phyloP scores from a whole-genome alignment of 1,140 invertebrate species.

The Eupristina koningsbergeri region DNA sequence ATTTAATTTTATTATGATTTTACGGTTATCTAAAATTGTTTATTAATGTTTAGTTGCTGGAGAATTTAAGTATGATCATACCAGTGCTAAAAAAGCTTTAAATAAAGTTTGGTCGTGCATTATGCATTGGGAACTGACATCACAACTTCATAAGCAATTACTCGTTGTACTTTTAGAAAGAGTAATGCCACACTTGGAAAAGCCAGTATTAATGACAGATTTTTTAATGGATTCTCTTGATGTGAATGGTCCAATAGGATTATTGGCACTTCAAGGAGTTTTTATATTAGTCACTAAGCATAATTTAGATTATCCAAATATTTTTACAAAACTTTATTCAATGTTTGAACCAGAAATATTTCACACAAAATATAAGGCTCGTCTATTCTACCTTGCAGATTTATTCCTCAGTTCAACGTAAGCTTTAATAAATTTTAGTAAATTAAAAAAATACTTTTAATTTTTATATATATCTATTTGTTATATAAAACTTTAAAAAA shows the following conservation, averaged over 20 bases:
- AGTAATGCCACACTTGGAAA: slow-evolving; percentile 85
- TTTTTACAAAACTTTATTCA: slow-evolving; percentile 94
- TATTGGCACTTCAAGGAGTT: slow-evolving; percentile 94
- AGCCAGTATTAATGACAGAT: slow-evolving; percentile 90
- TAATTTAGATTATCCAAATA: slow-evolving; percentile 96
- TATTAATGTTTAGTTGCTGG: slow-evolving; percentile 49
- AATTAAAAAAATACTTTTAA: background rate
- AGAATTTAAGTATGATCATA: slow-evolving; percentile 68
- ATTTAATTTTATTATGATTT: background rate
- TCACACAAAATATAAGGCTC: slow-evolving; percentile 89
- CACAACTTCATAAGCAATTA: slow-evolving; percentile 82
- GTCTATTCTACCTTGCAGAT: slow-evolving; percentile 90
- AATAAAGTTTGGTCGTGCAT: slow-evolving; percentile 82
- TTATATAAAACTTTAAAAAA: too few relatives aligned
- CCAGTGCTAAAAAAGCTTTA: slow-evolving; percentile 67
- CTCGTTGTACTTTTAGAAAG: slow-evolving; percentile 87
- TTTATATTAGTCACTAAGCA: slow-evolving; percentile 92
- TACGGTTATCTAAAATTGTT: slow-evolving; percentile 7
- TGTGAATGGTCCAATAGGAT: slow-evolving; percentile 86
- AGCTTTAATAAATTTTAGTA: slow-evolving; percentile 68
- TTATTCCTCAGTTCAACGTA: slow-evolving; percentile 94
- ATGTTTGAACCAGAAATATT: slow-evolving; percentile 93
- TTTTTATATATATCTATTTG: background rate
- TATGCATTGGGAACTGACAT: slow-evolving; percentile 80
- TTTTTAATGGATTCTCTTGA: slow-evolving; percentile 93